Conservation (phyloP, 2,113 vertebrate species). For the Centropristis striata region DNA sequence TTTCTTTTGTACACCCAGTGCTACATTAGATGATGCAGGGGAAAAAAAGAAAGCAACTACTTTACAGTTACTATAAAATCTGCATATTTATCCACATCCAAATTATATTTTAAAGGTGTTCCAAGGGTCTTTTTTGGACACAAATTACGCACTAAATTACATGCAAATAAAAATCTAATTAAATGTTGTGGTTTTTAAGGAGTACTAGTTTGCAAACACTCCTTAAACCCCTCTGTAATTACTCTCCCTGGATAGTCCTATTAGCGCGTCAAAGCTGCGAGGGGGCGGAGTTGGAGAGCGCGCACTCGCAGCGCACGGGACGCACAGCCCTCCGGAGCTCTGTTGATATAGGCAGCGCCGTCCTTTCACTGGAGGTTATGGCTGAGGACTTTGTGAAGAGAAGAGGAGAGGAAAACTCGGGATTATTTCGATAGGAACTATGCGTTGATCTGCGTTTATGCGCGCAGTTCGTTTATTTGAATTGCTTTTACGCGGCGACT, state of each 20-base stretch:
- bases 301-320: constrained; percentile 39
- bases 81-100: neutral
- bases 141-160: neutral
- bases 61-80: too few relatives aligned
- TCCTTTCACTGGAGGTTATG: constrained; percentile 65
- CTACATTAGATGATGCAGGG: too few relatives aligned
- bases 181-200: constrained; percentile 6
- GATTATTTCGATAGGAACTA: constrained; percentile 23
- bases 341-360: constrained; percentile 65
- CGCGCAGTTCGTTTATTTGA: neutral
- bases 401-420: constrained; percentile 3
- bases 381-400: constrained; percentile 47
- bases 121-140: neutral
- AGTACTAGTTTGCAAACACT: constrained; percentile 2
- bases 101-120: neutral
- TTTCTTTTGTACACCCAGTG: too few relatives aligned
- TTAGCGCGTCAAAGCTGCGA: constrained; percentile 39
- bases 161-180: neutral
- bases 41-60: too few relatives aligned
- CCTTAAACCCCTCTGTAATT: neutral
- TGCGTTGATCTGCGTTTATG: constrained; percentile 12
- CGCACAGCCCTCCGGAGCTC: constrained; percentile 51
- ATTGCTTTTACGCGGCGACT: constrained; percentile 31
- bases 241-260: neutral
- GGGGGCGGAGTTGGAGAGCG: constrained; percentile 60